Base-by-base conservation (phyloP, 2,888 invertebrate species). In the Dugesia japonica region DNA sequence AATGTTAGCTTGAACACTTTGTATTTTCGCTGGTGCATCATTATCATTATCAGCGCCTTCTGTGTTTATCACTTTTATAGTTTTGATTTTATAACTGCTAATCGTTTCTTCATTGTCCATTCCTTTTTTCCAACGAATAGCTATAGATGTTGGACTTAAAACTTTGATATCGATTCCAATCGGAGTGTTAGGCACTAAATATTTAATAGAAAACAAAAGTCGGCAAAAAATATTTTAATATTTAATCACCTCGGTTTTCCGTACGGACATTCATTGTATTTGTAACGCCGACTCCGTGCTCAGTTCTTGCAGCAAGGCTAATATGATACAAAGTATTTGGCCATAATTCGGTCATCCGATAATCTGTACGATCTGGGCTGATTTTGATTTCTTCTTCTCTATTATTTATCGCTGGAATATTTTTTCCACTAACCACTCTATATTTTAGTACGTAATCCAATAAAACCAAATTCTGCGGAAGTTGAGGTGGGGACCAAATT, bases 181-280 rank as follows among this genome's bases (percentile, higher is more conserved):
- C 17, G 56, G 56, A 56, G 56, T 13, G 17, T 56, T 56, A 9
- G 56, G 56, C 4, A 56, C 56, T 56, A 4, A 56, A 56, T 13
- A 56, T 9, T n/a, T n/a, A n/a, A n/a, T n/a, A n/a, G n/a, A n/a
- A n/a, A n/a, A n/a, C n/a, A n/a, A n/a, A n/a, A n/a, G n/a, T n/a
- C n/a, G n/a, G n/a, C n/a, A n/a, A n/a, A n/a, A n/a, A 38, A 38
- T 13, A 38, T 38, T 38, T 13, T 38, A 13, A 38, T 38, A n/a
- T n/a, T n/a, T 7, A 13, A 31, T 71, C 28, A 76, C 76, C 76
- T 28, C 28, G 71, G 28, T 71, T 76, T 56, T 56, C 28, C 1
- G 76, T 76, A n/a, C 71, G 73, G 26, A 76, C 76, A n/a, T 72
- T 71, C 26, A 71, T 72, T n/a, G 71, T 71, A 15, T 28, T 71